Evolutionary conservation across 2,113 vertebrate genomes (phyloP).

Genomic region (Sinocyclocheilus rhinocerous): DNA sequence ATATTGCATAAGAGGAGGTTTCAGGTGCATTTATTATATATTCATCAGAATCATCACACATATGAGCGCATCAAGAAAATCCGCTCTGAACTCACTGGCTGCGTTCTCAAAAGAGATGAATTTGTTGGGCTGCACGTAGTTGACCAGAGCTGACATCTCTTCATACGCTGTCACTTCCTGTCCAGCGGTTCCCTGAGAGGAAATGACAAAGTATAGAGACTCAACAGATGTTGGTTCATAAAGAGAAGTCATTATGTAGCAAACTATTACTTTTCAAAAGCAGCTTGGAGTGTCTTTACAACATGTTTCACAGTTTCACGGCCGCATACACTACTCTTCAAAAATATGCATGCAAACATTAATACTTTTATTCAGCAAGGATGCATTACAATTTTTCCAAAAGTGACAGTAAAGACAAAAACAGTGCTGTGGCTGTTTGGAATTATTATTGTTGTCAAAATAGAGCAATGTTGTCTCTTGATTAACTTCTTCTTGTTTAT

Average conservation of each 20-base stretch:
- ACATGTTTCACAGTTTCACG: background rate
- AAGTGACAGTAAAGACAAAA: no score
- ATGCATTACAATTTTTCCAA: background rate
- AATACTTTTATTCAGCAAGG: background rate
- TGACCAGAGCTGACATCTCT: conserved; percentile 96
- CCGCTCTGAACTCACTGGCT: conserved; percentile 65
- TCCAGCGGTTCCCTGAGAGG: conserved; percentile 90
- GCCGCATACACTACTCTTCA: background rate
- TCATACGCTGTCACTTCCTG: conserved; percentile 93
- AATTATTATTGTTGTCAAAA: no score
- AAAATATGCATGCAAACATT: no score
- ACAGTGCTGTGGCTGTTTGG: no score
- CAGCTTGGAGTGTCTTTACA: no score
- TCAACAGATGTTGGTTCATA: background rate
- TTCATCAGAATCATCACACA: no score
- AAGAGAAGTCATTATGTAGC: no score
- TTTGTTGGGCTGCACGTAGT: conserved; percentile 96
- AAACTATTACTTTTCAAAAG: background rate
- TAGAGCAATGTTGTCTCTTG: no score
- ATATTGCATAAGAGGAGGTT: no score
- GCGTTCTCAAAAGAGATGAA: conserved; percentile 90
- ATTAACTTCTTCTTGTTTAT: no score
- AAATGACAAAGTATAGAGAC: background rate
- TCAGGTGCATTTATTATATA: no score
- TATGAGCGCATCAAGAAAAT: no score